phyloP scores from a whole-genome alignment of 1,140 invertebrate species.

The Diorhabda elongata region DNA sequence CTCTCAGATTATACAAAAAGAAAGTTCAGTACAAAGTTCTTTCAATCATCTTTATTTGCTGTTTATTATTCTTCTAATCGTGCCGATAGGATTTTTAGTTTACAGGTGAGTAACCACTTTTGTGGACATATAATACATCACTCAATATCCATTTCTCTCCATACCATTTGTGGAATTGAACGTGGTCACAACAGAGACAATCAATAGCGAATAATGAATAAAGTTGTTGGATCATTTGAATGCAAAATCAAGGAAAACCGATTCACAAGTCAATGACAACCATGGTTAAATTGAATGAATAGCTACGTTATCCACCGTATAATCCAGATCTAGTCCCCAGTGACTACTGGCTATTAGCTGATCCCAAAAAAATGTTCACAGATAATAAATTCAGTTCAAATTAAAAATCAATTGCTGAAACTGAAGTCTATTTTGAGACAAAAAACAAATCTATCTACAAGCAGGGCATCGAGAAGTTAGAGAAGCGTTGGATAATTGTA shows the following conservation, averaged over 20 bases:
- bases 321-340: no score
- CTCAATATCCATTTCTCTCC: not conserved
- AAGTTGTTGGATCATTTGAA: no score
- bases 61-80: conserved; percentile 28
- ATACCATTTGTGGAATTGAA: not conserved
- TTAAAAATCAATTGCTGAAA: not conserved
- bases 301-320: no score
- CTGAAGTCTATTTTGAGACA: no score
- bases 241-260: no score
- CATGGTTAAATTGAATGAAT: no score
- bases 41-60: conserved; percentile 31
- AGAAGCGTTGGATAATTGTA: not conserved
- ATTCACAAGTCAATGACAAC: no score
- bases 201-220: no score
- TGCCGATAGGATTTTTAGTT: conserved; percentile 30
- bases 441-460: no score
- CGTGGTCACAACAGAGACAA: not conserved
- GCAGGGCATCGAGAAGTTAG: no score
- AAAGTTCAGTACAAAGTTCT: not conserved
- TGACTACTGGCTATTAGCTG: no score
- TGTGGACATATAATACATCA: not conserved
- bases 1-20: conserved; percentile 5
- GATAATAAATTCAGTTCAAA: not conserved
- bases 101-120: conserved; percentile 25
- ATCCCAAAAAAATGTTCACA: not conserved